A percentile compares a stretch with the other conserved stretches of the same genome.
phyloP scores from a whole-genome alignment of 2,797 vertebrate species.

The Coregonus suidteri region DNA sequence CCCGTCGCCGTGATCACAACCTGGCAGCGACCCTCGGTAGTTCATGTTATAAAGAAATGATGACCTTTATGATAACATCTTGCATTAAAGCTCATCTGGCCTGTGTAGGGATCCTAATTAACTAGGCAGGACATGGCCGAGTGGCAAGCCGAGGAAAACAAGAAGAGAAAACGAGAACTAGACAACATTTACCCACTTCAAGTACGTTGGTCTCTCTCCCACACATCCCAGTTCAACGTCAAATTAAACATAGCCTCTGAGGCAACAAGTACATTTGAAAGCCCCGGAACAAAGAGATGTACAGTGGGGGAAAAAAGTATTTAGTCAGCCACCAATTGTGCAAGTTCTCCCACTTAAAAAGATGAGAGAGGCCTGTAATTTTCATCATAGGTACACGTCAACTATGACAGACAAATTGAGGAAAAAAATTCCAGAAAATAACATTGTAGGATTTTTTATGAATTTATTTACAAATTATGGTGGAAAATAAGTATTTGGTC shows the following conservation, averaged over 20 bases:
- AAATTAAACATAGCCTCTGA: conserved; percentile 39
- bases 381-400: too few species aligned
- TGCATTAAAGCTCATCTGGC: conserved; percentile 58
- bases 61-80: conserved; percentile 72
- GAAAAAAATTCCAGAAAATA: too few species aligned
- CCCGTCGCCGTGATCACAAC: conserved; percentile 62
- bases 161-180: background rate
- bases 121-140: conserved; percentile 34
- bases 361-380: too few species aligned
- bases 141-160: background rate
- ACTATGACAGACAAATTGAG: too few species aligned
- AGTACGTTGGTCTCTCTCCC: conserved; percentile 28
- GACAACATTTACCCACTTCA: conserved; percentile 33
- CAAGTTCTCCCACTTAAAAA: too few species aligned
- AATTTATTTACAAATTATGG: too few species aligned
- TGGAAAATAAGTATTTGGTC: too few species aligned
- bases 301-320: too few species aligned
- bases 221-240: conserved; percentile 34
- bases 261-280: conserved; percentile 36
- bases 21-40: conserved; percentile 54
- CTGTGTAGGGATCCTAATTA: conserved; percentile 60
- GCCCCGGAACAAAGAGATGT: conserved; percentile 35
- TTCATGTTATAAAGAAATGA: conserved; percentile 38
- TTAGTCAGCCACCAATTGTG: too few species aligned
- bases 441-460: too few species aligned